phyloP scores from a whole-genome alignment of 2,888 invertebrate genomes.

The Teleiodes luculella region DNA sequence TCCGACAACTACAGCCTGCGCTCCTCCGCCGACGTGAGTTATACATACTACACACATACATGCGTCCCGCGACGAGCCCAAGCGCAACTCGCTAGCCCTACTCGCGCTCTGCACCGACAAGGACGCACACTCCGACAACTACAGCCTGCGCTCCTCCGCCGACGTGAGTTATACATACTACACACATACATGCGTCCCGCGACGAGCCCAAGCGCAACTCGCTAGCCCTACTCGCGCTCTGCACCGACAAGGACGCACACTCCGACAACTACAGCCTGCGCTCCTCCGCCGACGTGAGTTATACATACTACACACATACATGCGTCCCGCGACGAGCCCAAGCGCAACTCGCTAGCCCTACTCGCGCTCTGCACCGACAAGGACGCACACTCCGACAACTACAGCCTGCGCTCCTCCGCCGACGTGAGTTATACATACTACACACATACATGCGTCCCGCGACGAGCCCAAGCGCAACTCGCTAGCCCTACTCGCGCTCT shows the following conservation, averaged over 20 bases:
- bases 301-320: too few species aligned
- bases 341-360: conserved; percentile 50
- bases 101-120: conserved; percentile 55
- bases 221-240: conserved; percentile 48
- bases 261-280: conserved; percentile 74
- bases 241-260: conserved; percentile 61
- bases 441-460: conserved; percentile 21
- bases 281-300: conserved; percentile 70
- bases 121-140: conserved; percentile 71
- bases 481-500: conserved; percentile 48
- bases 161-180: too few species aligned
- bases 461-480: conserved; percentile 56
- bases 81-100: conserved; percentile 50
- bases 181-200: too few species aligned
- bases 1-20: conserved; percentile 74
- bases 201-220: conserved; percentile 57
- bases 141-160: conserved; percentile 70
- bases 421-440: conserved; percentile 52
- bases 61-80: too few species aligned
- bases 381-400: conserved; percentile 71
- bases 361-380: conserved; percentile 55
- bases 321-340: conserved; percentile 31
- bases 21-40: conserved; percentile 69
- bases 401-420: conserved; percentile 70
- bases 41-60: too few species aligned